Evolutionary conservation across 2,888 invertebrate genomes (phyloP).

Genomic region (Diarsia dahlii): DNA sequence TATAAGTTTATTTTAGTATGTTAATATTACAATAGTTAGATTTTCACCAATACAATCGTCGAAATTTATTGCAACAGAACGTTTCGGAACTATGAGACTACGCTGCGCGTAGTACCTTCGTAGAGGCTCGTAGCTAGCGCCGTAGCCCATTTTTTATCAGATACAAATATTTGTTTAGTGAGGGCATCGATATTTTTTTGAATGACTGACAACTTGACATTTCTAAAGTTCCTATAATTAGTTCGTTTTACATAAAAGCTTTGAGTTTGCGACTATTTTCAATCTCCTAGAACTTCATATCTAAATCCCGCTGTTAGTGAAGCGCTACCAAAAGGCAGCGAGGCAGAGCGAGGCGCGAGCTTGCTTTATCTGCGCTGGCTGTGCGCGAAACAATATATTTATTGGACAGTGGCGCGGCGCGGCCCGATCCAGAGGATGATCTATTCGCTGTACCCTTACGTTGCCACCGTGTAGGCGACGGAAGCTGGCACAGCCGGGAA

Average conservation of each 20-base stretch:
- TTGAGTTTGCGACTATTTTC: neutral
- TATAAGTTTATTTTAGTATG: neutral
- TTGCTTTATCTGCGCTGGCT: slow-evolving; percentile 90
- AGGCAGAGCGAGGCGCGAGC: slow-evolving; percentile 89
- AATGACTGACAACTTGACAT: neutral
- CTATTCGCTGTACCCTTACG: slow-evolving; percentile 84
- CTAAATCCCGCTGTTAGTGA: slow-evolving; percentile 68
- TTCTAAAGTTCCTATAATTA: neutral
- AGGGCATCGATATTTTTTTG: neutral
- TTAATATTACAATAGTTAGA: neutral
- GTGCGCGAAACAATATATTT: slow-evolving; percentile 90
- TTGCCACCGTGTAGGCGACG: slow-evolving; percentile 64
- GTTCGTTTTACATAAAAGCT: neutral
- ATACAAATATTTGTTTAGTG: neutral
- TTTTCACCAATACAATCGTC: neutral
- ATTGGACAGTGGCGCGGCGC: slow-evolving; percentile 87
- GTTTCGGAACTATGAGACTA: neutral
- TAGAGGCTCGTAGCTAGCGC: slow-evolving; percentile 14
- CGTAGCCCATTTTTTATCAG: neutral
- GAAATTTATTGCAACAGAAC: neutral
- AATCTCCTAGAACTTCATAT: neutral
- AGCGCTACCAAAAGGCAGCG: slow-evolving; percentile 76
- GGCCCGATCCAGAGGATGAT: slow-evolving; percentile 86
- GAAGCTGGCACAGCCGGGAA: slow-evolving; percentile 7
- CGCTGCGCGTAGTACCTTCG: neutral